Conservation (phyloP, 2,888 invertebrate species). For the Leptogaster cylindrica region DNA sequence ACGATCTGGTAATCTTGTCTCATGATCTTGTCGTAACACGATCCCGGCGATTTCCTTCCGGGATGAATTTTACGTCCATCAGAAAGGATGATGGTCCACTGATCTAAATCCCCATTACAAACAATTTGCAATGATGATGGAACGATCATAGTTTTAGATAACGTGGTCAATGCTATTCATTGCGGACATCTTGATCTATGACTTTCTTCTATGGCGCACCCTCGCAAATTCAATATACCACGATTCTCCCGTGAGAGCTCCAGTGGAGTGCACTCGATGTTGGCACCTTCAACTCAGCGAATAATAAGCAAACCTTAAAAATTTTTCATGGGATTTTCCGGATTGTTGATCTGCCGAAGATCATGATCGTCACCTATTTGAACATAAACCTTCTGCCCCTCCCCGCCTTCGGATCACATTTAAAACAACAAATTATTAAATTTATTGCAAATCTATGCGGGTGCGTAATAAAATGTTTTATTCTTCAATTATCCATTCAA, state of each 20-base stretch:
- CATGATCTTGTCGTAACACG: constrained; percentile 1
- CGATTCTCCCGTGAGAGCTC: constrained; percentile 22
- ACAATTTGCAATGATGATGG: not conserved
- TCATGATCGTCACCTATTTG: constrained; percentile 35
- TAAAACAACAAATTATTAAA: not conserved
- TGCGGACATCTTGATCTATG: constrained; percentile 18
- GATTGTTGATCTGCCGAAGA: constrained; percentile 24
- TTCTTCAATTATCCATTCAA: constrained; percentile 10
- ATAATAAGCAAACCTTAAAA: constrained; percentile 12
- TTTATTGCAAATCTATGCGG: constrained; percentile 13
- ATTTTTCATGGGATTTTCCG: constrained; percentile 25
- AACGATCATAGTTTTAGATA: not conserved
- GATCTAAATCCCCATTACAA: constrained; percentile 7
- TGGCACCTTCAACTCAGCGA: constrained; percentile 15
- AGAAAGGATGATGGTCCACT: not conserved
- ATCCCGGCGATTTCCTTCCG: not conserved
- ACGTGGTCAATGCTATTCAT: constrained; percentile 25
- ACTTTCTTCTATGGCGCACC: constrained; percentile 19
- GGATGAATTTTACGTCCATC: not conserved
- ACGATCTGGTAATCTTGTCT: constrained; percentile 8
- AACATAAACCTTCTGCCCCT: constrained; percentile 1
- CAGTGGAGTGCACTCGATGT: not conserved
- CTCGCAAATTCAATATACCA: constrained; percentile 14
- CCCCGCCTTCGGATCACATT: not conserved
- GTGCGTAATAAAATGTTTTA: constrained; percentile 21